Base-by-base conservation (phyloP, 2,888 invertebrate species). In the Sarcophaga caerulescens region DNA sequence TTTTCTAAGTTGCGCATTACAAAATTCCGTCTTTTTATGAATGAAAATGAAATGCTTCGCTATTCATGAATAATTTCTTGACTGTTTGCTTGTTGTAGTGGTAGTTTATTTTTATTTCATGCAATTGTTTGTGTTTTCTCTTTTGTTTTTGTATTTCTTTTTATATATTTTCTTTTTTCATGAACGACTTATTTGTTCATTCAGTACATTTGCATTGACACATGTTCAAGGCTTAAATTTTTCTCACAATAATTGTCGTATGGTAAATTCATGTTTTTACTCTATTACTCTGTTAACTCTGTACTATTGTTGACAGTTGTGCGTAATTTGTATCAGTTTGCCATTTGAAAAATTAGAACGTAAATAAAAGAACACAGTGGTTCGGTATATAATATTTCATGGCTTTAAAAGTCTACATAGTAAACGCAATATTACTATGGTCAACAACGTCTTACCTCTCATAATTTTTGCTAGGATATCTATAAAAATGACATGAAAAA, bases 121-220 rank as follows among this genome's bases (percentile, higher is more conserved):
- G 4, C 1, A 19, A 17, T 3, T 68, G 10, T 45, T 1, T 70
- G 23, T 23, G 19, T 60, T 14, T 52, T 14, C 12, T 10, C 10
- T 47, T 8, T n/a, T 59, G 77, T 25, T 12, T 19, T 8, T 63
- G 52, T 0, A 25, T 47, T 12, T 47, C 14, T 4, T 47, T 12
- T 47, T 14, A 2, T n/a, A 3, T 47, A 14, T 47, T 47, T 47
- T 47, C 2, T 4, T 47, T 47, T 52, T 52, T 52, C 14, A 14
- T 14, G 52, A 14, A 52, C 45, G 59, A 60, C 57, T 52, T 52
- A 80, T 73, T 80, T 66, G 12, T 52, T 14, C 59, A 66, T 17
- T 60, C 14, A 14, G 19, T 14, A 14, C 47, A 75, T 76, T 77
- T 68, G 21, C 77, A 77, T 60, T 77, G 68, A 71, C 79, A 79